Base-by-base conservation (phyloP, 2,888 invertebrate species). In the Oxycera nigricornis region DNA sequence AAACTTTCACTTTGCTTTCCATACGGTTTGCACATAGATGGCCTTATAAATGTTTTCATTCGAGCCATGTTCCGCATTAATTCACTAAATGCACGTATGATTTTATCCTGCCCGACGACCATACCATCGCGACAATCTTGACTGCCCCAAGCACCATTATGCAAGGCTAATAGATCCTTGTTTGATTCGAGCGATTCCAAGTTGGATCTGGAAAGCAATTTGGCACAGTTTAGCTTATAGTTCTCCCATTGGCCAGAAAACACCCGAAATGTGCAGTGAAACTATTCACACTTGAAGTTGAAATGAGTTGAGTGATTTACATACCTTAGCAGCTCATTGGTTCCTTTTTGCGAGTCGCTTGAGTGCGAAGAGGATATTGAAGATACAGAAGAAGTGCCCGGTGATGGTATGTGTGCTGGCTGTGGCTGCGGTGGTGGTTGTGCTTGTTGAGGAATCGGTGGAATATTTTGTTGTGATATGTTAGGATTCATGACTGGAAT, bases 1-100 rank as follows among this genome's bases (percentile, higher is more conserved):
- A 94, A 87, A 82, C 94, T 92, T 86, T 94, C 94, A 77, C 94
- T 94, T 86, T 94, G 94, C 84, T 94, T 94, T 78, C 94, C 94
- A 84, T 94, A 94, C 24, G 94, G 94, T 85, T 94, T 94, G 75
- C 94, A 94, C 94, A 94, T 94, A 75, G 94, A 91, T 76, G 94
- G 94, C 74, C 94, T 89, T 79, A 94, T 94, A 82, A 94, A 94
- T 65, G 93, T 92, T 83, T 94, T 93, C 93, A 94, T 94, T 81
- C 94, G 90, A 79, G 92, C 91, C 91, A 94, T 91, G 85, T 94
- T 94, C 81, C 94, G 92, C 90, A 94, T 94, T 61, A 94, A 90
- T 85, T 94, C 94, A 0, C 92, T 91, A 85, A 94, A 94, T 20
- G 94, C 93, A 76, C 94, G 88, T 75, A 94, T 92, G 76, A 94